Conservation (phyloP, 2,797 vertebrate genomes). For the Geotrypetes seraphini region DNA sequence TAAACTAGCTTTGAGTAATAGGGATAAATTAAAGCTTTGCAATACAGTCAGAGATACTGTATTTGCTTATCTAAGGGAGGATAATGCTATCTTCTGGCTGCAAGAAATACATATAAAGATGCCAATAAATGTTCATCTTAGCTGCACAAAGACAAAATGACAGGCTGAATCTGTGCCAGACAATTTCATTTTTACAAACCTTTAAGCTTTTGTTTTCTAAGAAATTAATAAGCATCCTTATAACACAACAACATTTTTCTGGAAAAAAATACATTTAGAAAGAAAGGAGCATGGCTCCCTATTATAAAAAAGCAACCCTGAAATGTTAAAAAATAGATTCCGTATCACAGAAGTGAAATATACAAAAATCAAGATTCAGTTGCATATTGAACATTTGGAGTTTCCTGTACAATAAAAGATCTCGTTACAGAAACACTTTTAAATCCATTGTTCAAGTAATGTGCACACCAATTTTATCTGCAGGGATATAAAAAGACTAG, state of each 20-base stretch:
- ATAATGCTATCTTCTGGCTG: no score
- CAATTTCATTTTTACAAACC: no score
- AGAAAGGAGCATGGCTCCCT: constrained; percentile 14
- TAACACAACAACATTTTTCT: neutral
- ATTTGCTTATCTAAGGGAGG: no score
- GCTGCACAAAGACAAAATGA: no score
- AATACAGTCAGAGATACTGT: constrained; percentile 36
- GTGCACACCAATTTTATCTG: constrained; percentile 39
- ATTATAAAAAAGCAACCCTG: constrained; percentile 44
- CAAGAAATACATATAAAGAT: no score
- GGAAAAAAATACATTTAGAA: no score
- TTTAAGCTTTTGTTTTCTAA: constrained; percentile 1
- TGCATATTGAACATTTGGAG: constrained; percentile 62
- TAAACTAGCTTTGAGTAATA: constrained; percentile 28
- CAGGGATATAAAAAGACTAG: constrained; percentile 43
- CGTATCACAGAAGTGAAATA: constrained; percentile 48
- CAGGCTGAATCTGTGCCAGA: no score
- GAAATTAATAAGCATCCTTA: neutral
- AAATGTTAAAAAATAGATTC: constrained; percentile 45
- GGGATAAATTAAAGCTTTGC: constrained; percentile 38
- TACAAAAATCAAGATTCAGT: constrained; percentile 55
- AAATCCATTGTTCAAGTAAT: constrained; percentile 43
- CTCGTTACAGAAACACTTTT: constrained; percentile 36
- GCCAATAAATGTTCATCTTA: no score
- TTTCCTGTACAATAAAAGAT: constrained; percentile 41